These are phyloP conservation scores for Myripristis murdjan DNA, from an alignment of 2,797 vertebrate species.

Conservation along the genomic window DNA sequence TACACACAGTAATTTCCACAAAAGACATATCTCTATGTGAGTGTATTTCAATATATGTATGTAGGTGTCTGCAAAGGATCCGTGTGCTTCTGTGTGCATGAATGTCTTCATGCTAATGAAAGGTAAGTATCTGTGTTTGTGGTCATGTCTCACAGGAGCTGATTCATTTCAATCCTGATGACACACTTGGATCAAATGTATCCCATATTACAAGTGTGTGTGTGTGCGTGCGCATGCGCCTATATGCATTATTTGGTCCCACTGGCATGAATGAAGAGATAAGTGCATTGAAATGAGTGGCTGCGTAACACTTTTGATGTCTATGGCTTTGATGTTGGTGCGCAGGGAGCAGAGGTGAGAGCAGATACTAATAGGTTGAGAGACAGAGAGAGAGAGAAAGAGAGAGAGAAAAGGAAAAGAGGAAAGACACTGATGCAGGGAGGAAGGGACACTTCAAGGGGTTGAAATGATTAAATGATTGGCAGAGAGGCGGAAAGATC, in stretches of 20 bases:
- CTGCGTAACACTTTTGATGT: constrained; percentile 64
- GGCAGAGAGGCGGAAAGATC: constrained; percentile 23
- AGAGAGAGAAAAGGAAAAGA: neutral
- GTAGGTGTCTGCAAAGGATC: neutral
- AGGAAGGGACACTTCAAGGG: constrained; percentile 29
- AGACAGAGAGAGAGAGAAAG: constrained; percentile 22
- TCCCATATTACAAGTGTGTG: neutral
- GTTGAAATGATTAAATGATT: constrained; percentile 42
- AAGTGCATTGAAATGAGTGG: constrained; percentile 63
- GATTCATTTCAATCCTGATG: neutral
- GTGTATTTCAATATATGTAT: constrained; percentile 9
- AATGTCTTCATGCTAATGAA: neutral
- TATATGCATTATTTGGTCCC: constrained; percentile 31
- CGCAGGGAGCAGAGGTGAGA: constrained; percentile 38
- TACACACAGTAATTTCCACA: too few species aligned
- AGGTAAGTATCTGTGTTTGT: neutral
- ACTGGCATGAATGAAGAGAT: constrained; percentile 43
- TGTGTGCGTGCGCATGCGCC: neutral
- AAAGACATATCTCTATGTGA: too few species aligned
- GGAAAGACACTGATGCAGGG: constrained; percentile 21
- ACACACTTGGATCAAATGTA: neutral
- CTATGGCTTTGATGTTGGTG: constrained; percentile 72
- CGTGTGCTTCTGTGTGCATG: constrained; percentile 3
- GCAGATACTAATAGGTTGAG: constrained; percentile 35
- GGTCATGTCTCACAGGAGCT: neutral